Evolutionary conservation across 1,140 invertebrate genomes (phyloP).

Genomic region (Drosophila bocqueti): DNA sequence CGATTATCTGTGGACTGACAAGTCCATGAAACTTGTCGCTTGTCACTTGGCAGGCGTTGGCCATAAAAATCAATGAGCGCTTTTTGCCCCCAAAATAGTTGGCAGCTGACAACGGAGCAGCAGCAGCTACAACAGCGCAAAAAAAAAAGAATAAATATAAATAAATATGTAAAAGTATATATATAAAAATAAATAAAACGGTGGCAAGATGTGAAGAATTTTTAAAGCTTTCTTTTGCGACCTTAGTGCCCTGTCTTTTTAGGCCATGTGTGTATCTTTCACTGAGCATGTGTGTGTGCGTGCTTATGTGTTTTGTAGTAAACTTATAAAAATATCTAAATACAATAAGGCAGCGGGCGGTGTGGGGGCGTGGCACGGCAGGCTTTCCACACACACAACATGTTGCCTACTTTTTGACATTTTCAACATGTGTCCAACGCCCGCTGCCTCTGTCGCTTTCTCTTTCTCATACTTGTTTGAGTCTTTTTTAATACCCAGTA

Average conservation of each 20-base stretch:
- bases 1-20: slow-evolving; percentile 51
- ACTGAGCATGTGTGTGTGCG: slow-evolving; percentile 14
- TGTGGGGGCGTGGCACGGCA: slow-evolving; percentile 5
- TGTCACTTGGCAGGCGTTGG: slow-evolving; percentile 66
- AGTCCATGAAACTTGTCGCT: slow-evolving; percentile 45
- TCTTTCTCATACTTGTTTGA: slow-evolving; percentile 4
- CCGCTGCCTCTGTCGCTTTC: slow-evolving; percentile 8
- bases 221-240: slow-evolving; percentile 67
- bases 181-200: slow-evolving; percentile 35
- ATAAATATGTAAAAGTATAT: not conserved
- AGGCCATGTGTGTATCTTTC: slow-evolving; percentile 27
- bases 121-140: slow-evolving; percentile 7
- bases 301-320: slow-evolving; percentile 51
- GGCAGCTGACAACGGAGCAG: slow-evolving; percentile 61
- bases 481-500: slow-evolving; percentile 8
- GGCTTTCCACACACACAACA: slow-evolving; percentile 58
- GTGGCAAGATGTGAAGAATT: slow-evolving; percentile 56
- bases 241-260: slow-evolving; percentile 59
- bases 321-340: slow-evolving; percentile 67
- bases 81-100: slow-evolving; percentile 64
- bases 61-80: slow-evolving; percentile 79
- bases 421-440: slow-evolving; percentile 80
- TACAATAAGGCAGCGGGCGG: slow-evolving; percentile 50
- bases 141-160: slow-evolving; percentile 28
- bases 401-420: slow-evolving; percentile 83